Conservation (phyloP, 2,113 vertebrate genomes). For the Chauna torquata region DNA sequence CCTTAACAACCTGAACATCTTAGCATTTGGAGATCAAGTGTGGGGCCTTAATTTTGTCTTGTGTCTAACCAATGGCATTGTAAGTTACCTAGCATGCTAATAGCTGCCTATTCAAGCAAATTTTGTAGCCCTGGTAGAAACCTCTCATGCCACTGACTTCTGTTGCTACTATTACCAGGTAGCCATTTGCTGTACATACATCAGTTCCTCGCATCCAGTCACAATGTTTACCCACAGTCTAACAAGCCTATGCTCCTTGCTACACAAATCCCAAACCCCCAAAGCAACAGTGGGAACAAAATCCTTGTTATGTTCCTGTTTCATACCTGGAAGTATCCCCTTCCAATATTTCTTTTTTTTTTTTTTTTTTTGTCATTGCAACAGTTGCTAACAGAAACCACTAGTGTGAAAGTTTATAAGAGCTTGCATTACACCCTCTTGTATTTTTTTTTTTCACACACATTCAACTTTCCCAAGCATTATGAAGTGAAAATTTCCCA, state of each 20-base stretch:
- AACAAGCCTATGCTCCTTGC: background rate
- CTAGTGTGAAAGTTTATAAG: background rate
- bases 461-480: background rate
- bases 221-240: background rate
- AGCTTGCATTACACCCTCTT: background rate
- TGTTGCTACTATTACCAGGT: background rate
- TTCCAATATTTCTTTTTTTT: background rate
- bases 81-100: background rate
- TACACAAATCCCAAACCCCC: background rate
- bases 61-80: background rate
- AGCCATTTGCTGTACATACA: background rate
- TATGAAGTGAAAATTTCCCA: conserved; percentile 21
- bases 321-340: background rate
- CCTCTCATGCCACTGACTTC: background rate
- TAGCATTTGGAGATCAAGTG: background rate
- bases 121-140: background rate
- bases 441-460: background rate
- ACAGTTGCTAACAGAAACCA: background rate
- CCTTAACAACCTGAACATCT: background rate
- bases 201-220: background rate
- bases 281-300: background rate
- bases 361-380: background rate
- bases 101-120: background rate
- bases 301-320: background rate
- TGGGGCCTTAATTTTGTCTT: background rate